phyloP scores from a whole-genome alignment of 2,113 vertebrate genomes.

The Scomber scombrus region DNA sequence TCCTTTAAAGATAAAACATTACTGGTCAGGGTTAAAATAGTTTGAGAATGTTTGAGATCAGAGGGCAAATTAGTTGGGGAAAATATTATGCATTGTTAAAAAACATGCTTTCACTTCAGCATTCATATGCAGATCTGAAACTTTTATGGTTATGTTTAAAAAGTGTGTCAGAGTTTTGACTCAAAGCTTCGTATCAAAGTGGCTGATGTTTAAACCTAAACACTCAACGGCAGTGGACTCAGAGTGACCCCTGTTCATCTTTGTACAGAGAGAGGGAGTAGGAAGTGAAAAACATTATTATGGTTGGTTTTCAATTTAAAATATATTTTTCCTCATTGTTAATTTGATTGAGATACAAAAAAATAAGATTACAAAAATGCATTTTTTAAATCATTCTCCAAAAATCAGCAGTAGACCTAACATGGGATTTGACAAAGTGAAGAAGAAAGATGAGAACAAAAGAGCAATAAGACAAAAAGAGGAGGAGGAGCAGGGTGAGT shows the following conservation, averaged over 20 bases:
- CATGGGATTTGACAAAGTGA: not conserved
- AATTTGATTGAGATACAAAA: too few species aligned
- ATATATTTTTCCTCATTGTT: too few species aligned
- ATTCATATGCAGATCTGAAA: not conserved
- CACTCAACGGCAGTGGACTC: slow-evolving; percentile 14
- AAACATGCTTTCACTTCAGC: not conserved
- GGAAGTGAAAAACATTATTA: not conserved
- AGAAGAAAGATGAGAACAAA: not conserved
- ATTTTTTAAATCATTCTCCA: too few species aligned
- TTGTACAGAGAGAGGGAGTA: not conserved
- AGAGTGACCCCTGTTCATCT: slow-evolving; percentile 17
- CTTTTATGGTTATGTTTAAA: slow-evolving; percentile 8
- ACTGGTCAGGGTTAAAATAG: too few species aligned
- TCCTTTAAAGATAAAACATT: not conserved
- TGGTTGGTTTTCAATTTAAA: not conserved
- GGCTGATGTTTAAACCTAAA: slow-evolving; percentile 7
- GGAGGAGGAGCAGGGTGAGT: not conserved
- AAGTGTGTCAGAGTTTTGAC: not conserved
- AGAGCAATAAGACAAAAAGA: not conserved
- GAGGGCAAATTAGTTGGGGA: not conserved
- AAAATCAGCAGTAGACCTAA: not conserved
- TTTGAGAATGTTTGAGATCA: not conserved
- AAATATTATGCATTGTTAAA: not conserved
- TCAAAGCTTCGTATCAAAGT: not conserved
- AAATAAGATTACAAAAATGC: too few species aligned